Conservation (phyloP, 2,113 vertebrate species). For the Orcinus orca region DNA sequence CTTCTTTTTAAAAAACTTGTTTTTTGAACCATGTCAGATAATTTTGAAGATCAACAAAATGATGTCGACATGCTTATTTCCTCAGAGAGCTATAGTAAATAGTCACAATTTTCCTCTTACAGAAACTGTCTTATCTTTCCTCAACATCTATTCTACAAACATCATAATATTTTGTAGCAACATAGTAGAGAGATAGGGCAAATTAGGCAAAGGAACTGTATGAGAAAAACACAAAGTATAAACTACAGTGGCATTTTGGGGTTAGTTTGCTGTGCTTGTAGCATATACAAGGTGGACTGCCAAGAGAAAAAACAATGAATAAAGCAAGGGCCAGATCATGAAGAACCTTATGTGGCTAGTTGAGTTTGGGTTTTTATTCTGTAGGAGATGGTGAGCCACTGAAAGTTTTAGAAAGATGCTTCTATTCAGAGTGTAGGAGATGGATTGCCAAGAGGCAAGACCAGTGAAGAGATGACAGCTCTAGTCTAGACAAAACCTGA, state of each 20-base stretch:
- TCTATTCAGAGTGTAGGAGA: not conserved
- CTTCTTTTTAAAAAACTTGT: not conserved
- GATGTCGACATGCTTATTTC: not conserved
- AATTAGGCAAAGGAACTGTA: not conserved
- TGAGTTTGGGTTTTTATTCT: not conserved
- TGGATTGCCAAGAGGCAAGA: not conserved
- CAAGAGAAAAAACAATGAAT: not conserved
- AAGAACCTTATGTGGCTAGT: not conserved
- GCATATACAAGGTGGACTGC: not conserved
- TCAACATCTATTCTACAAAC: not conserved
- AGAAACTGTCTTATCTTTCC: not conserved
- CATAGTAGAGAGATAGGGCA: not conserved
- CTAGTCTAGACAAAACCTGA: not conserved
- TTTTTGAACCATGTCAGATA: not conserved
- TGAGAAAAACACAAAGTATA: not conserved
- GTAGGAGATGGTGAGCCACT: not conserved
- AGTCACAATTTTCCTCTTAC: not conserved
- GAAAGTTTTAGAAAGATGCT: not conserved
- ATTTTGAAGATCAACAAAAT: conserved; percentile 32
- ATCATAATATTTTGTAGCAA: not conserved
- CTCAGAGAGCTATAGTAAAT: not conserved
- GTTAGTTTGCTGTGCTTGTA: not conserved
- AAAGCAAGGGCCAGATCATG: not conserved
- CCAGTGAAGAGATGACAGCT: not conserved
- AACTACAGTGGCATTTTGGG: not conserved